A percentile compares a stretch with the other conserved stretches of the same genome.
Conservation (phyloP, 2,797 vertebrate species). For the Parauchenoglanis punctatus region DNA sequence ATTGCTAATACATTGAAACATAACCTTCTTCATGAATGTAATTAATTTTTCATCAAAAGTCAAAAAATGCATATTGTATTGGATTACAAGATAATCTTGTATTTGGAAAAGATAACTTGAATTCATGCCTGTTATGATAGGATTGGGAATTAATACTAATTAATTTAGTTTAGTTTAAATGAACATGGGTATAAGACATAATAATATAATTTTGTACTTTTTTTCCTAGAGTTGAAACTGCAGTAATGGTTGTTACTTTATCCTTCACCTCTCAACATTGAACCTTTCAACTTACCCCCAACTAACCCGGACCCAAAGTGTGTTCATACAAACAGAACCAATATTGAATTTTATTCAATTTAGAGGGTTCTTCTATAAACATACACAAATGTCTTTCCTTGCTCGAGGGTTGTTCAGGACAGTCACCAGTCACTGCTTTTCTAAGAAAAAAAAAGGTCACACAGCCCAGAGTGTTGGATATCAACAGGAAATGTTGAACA, state of each 20-base stretch:
- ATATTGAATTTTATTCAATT: not conserved
- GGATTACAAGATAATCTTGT: not conserved
- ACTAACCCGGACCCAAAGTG: not conserved
- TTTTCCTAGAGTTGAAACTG: not conserved
- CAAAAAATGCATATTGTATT: not conserved
- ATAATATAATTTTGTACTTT: not conserved
- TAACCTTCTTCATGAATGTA: not conserved
- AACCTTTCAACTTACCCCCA: not conserved
- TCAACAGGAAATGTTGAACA: constrained; percentile 58
- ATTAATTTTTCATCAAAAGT: not conserved
- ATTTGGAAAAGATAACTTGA: not conserved
- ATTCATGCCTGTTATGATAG: not conserved
- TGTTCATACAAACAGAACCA: not conserved
- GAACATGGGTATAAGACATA: not conserved
- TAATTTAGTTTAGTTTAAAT: not conserved
- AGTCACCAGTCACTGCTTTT: constrained; percentile 5
- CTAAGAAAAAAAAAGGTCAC: constrained; percentile 29
- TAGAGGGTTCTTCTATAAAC: not conserved
- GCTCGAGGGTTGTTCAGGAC: not conserved
- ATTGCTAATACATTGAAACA: not conserved
- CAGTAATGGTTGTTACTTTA: not conserved
- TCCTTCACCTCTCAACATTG: not conserved
- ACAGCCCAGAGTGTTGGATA: constrained; percentile 34
- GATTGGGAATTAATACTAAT: not conserved
- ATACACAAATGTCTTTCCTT: not conserved